These are phyloP conservation scores for Nasonia giraulti DNA, from an alignment of 1,140 invertebrate species.

Conservation along the genomic window DNA sequence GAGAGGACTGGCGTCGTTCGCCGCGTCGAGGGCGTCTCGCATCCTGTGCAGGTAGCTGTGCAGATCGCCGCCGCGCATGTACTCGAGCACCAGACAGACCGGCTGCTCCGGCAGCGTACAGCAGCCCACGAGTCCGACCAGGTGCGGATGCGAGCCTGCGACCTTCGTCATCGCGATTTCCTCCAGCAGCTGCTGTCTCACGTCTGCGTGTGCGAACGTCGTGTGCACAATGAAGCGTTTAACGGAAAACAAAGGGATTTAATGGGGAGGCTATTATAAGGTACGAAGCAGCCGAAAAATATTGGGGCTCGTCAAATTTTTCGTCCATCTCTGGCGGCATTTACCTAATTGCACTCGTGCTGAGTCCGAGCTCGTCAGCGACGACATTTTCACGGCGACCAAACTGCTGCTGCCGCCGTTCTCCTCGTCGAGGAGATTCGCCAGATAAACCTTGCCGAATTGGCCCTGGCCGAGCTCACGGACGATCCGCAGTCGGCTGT, in stretches of 20 bases:
- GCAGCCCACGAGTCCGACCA: constrained; percentile 86
- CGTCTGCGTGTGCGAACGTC: constrained; percentile 70
- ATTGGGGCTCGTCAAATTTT: not conserved
- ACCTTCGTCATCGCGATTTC: constrained; percentile 89
- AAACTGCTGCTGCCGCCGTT: constrained; percentile 63
- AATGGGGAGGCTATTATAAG: not conserved
- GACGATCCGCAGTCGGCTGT: constrained; percentile 75
- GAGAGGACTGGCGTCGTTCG: not conserved
- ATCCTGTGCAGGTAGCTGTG: constrained; percentile 77
- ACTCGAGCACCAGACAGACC: constrained; percentile 86
- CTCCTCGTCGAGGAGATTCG: constrained; percentile 59
- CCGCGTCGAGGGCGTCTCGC: constrained; percentile 51
- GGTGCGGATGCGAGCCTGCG: constrained; percentile 84
- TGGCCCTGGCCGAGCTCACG: constrained; percentile 82
- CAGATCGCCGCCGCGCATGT: constrained; percentile 85
- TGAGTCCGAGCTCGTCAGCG: constrained; percentile 66
- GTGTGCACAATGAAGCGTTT: not conserved
- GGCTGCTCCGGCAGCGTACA: constrained; percentile 80
- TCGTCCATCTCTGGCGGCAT: not conserved
- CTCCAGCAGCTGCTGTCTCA: constrained; percentile 80
- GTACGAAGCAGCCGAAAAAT: not conserved
- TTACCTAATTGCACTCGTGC: constrained; percentile 38
- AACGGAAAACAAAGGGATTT: not conserved
- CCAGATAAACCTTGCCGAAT: constrained; percentile 84
- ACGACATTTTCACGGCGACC: constrained; percentile 82